phyloP scores from a whole-genome alignment of 1,140 invertebrate species.

The Pentalonia nigronervosa region DNA sequence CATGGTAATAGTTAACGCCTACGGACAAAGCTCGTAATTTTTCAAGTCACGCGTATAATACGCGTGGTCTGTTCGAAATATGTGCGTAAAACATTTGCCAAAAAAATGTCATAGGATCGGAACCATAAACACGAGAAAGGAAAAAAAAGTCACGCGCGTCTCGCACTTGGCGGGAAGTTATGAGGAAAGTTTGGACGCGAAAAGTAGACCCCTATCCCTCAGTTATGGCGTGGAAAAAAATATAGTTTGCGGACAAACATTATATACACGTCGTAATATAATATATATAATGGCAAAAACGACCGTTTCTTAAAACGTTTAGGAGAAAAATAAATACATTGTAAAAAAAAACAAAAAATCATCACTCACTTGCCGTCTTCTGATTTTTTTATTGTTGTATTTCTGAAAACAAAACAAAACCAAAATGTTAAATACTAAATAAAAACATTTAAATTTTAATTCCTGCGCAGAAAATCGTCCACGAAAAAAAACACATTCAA shows the following conservation, averaged over 20 bases:
- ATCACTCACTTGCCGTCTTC: slow-evolving; percentile 58
- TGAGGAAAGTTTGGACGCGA: slow-evolving; percentile 44
- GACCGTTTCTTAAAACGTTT: background rate
- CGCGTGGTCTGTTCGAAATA: background rate
- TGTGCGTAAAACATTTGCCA: slow-evolving; percentile 33
- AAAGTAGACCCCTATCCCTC: background rate
- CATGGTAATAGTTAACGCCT: background rate
- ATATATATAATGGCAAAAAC: background rate
- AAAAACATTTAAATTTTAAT: background rate
- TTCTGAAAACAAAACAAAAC: slow-evolving; percentile 48
- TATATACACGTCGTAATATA: background rate
- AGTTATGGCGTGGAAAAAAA: background rate
- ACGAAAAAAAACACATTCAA: background rate
- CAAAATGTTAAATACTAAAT: background rate
- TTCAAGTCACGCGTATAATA: background rate
- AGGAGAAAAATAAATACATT: background rate
- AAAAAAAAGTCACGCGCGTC: slow-evolving; percentile 19
- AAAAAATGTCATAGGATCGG: background rate
- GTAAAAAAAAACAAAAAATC: background rate
- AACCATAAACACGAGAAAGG: background rate
- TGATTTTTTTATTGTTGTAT: slow-evolving; percentile 59
- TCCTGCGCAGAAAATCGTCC: background rate
- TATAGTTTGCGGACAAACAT: background rate
- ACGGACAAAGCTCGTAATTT: slow-evolving; percentile 21
- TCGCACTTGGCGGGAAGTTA: slow-evolving; percentile 12